Conservation (phyloP, 2,113 vertebrate genomes). For the Tinamus guttatus region DNA sequence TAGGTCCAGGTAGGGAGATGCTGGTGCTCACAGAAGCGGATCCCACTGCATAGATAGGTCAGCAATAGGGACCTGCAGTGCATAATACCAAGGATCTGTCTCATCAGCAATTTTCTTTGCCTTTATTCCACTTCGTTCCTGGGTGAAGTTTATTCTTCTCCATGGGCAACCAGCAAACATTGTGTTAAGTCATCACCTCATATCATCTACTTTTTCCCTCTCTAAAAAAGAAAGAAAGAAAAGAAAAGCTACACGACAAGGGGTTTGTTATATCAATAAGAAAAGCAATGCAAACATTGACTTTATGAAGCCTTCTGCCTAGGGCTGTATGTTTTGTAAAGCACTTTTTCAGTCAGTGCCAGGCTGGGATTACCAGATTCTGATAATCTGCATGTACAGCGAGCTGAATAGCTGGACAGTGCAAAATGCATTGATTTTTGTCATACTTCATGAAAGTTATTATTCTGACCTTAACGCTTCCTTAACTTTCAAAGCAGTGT, state of each 20-base stretch:
- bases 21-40: not conserved
- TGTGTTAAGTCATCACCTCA: not conserved
- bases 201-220: not conserved
- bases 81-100: rapidly evolving
- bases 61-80: not conserved
- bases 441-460: slow-evolving; percentile 28
- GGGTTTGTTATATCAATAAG: slow-evolving; percentile 39
- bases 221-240: not conserved
- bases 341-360: slow-evolving; percentile 43
- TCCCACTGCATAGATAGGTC: not conserved
- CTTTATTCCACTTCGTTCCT: not conserved
- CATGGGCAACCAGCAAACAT: not conserved
- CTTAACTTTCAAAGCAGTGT: not conserved
- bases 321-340: slow-evolving; percentile 59
- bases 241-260: not conserved
- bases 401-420: not conserved
- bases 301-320: slow-evolving; percentile 52
- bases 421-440: slow-evolving; percentile 40
- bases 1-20: not conserved
- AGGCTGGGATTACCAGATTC: slow-evolving; percentile 51
- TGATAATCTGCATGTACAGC: slow-evolving; percentile 36
- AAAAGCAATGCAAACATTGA: slow-evolving; percentile 46
- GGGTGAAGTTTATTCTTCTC: not conserved
- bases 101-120: not conserved
- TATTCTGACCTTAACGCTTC: not conserved